Conservation (phyloP, 2,888 invertebrate species). For the Lithophane leautieri region DNA sequence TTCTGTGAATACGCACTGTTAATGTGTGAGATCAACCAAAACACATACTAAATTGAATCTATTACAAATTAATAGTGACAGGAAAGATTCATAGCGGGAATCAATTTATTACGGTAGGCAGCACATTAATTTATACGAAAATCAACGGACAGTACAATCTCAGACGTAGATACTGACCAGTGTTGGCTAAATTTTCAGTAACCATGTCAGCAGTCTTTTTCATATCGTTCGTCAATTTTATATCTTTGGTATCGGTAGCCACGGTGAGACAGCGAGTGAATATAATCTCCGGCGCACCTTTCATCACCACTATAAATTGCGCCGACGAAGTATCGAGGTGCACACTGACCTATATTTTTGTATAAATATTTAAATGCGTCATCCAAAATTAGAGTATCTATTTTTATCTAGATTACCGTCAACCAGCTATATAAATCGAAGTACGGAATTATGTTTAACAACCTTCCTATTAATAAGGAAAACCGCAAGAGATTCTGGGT, state of each 20-base stretch:
- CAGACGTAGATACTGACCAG: slow-evolving; percentile 73
- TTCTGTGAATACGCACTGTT: slow-evolving; percentile 1
- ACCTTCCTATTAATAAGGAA: slow-evolving; percentile 16
- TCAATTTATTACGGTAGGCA: slow-evolving; percentile 24
- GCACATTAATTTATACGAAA: background rate
- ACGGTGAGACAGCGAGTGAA: slow-evolving; percentile 95
- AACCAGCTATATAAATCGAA: background rate
- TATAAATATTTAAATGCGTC: slow-evolving; percentile 27
- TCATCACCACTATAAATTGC: slow-evolving; percentile 96
- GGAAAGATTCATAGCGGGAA: slow-evolving; percentile 28
- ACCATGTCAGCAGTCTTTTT: slow-evolving; percentile 74
- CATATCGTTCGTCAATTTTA: slow-evolving; percentile 77
- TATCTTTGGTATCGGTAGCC: slow-evolving; percentile 94
- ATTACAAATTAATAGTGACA: slow-evolving; percentile 26
- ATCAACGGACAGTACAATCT: background rate
- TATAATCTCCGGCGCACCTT: slow-evolving; percentile 98
- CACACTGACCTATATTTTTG: slow-evolving; percentile 90
- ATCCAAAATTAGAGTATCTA: slow-evolving; percentile 5
- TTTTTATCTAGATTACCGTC: slow-evolving; percentile 17
- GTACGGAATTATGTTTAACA: background rate
- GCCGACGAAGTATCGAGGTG: slow-evolving; percentile 94
- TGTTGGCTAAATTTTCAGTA: slow-evolving; percentile 79
- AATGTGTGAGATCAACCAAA: slow-evolving; percentile 6
- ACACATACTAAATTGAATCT: slow-evolving; percentile 23
- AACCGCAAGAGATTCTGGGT: slow-evolving; percentile 17